Evolutionary conservation across 2,888 invertebrate species (phyloP).

Genomic region (Cantharis lateralis): DNA sequence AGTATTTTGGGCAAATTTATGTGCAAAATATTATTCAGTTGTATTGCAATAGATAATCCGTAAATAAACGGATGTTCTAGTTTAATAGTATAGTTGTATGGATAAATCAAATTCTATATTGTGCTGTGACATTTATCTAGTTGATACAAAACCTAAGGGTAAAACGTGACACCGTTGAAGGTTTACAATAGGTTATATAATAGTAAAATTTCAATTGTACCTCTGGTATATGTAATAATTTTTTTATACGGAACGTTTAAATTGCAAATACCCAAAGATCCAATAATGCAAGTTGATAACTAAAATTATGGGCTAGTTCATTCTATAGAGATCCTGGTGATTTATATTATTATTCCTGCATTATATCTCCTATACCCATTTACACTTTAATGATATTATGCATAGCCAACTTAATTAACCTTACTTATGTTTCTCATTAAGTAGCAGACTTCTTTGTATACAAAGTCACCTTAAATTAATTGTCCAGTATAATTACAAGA

Average conservation of each 20-base stretch:
- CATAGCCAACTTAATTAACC: constrained; percentile 26
- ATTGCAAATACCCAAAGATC: background rate
- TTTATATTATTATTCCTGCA: constrained; percentile 23
- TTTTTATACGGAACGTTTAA: background rate
- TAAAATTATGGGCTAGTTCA: constrained; percentile 9
- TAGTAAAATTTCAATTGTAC: constrained; percentile 18
- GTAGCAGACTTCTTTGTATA: constrained; percentile 1
- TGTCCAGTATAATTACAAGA: background rate
- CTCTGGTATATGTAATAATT: background rate
- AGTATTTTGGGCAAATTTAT: background rate
- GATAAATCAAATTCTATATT: constrained; percentile 51
- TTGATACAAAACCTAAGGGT: constrained; percentile 45
- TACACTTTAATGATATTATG: constrained; percentile 27
- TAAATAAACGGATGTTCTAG: constrained; percentile 25
- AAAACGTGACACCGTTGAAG: constrained; percentile 17
- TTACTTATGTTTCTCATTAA: constrained; percentile 20
- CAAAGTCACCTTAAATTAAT: background rate
- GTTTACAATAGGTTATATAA: constrained; percentile 17
- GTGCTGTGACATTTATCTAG: constrained; percentile 52
- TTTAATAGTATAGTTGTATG: constrained; percentile 20
- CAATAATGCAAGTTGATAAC: background rate
- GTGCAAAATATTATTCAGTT: constrained; percentile 13
- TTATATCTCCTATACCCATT: constrained; percentile 23
- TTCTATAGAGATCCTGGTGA: constrained; percentile 18
- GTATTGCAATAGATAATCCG: constrained; percentile 21